Evolutionary conservation across 2,888 invertebrate species (phyloP).

Genomic region (Cetonia aurata): DNA sequence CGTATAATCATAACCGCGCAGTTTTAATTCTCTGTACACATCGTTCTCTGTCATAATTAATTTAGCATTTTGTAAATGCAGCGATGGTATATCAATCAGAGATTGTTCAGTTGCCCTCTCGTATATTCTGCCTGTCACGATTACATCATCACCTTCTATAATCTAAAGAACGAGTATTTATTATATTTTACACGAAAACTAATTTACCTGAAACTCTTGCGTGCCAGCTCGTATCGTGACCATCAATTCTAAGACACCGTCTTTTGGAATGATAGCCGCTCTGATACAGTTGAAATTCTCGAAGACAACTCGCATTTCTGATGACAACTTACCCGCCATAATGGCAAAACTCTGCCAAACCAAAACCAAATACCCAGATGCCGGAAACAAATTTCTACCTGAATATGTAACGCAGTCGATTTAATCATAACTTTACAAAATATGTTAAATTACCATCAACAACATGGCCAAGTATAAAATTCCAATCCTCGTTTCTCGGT

Average conservation of each 20-base stretch:
- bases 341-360: constrained; percentile 71
- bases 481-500: constrained; percentile 75
- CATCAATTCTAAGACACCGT: constrained; percentile 55
- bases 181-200: too few species aligned
- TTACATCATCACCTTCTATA: constrained; percentile 75
- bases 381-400: constrained; percentile 69
- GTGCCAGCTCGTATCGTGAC: constrained; percentile 55
- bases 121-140: constrained; percentile 77
- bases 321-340: constrained; percentile 60
- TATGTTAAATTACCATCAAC: constrained; percentile 78
- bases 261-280: constrained; percentile 70
- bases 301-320: constrained; percentile 70
- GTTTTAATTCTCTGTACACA: constrained; percentile 76
- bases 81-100: neutral
- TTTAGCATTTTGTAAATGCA: neutral
- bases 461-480: constrained; percentile 82
- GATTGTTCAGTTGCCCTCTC: constrained; percentile 55
- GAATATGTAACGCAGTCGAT: neutral
- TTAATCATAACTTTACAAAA: neutral
- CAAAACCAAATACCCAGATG: constrained; percentile 70
- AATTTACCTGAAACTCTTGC: constrained; percentile 58
- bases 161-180: constrained; percentile 64
- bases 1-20: constrained; percentile 74
- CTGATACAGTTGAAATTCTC: constrained; percentile 72
- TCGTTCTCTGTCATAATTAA: constrained; percentile 69